Conservation (phyloP, 2,797 vertebrate genomes). For the Falco novaeseelandiae region DNA sequence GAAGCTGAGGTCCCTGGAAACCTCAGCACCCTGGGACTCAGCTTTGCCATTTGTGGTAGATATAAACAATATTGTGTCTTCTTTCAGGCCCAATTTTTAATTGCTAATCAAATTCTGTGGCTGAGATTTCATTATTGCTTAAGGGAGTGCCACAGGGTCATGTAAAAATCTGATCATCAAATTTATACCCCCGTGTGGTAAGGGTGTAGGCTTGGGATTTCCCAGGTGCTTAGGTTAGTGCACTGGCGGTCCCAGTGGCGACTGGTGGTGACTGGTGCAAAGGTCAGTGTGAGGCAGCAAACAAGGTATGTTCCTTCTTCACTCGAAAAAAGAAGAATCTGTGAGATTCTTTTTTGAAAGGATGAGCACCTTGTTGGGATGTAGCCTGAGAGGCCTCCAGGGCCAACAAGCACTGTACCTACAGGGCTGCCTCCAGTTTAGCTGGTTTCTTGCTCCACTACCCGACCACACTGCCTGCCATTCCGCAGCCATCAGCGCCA, state of each 20-base stretch:
- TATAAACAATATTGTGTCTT: neutral
- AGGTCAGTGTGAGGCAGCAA: neutral
- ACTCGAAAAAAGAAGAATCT: neutral
- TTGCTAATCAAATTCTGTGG: neutral
- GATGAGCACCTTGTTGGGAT: neutral
- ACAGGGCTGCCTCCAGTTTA: neutral
- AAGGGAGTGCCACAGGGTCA: neutral
- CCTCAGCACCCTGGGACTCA: neutral
- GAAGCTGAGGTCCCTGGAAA: neutral
- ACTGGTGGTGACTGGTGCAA: too few species aligned
- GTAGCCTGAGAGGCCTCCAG: neutral
- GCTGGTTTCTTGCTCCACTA: neutral
- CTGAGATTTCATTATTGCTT: neutral
- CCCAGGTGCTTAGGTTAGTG: neutral
- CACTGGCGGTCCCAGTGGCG: neutral
- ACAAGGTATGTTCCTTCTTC: neutral
- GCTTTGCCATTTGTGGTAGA: neutral
- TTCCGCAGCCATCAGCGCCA: neutral
- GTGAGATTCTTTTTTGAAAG: neutral
- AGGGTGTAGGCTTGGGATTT: neutral
- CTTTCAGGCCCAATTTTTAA: neutral
- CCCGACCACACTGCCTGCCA: accelerated
- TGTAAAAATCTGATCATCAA: neutral
- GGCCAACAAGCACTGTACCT: neutral
- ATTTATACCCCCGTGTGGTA: neutral